These are phyloP conservation scores for Brachyrhaphis roseni DNA, from an alignment of 2,797 vertebrate species.

Conservation along the genomic window DNA sequence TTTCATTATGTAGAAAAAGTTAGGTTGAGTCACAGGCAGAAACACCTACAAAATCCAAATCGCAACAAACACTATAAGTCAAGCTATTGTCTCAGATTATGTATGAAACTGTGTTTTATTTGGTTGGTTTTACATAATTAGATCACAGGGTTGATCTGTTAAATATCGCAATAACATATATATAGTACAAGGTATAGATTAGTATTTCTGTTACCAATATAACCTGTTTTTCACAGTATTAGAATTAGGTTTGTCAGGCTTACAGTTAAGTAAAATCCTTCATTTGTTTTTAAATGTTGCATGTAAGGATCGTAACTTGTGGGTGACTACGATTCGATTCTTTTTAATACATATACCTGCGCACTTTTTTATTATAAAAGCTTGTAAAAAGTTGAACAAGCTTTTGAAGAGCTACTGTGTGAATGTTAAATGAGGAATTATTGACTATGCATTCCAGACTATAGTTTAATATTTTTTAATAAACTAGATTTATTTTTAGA, in stretches of 20 bases:
- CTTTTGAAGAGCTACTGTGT: not conserved
- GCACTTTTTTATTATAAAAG: not conserved
- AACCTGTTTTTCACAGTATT: not conserved
- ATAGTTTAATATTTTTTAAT: not conserved
- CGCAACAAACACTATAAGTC: not conserved
- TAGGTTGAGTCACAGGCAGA: not conserved
- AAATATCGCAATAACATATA: not conserved
- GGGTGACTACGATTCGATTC: not conserved
- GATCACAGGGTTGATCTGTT: not conserved
- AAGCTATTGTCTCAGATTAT: not conserved
- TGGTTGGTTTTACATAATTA: not conserved
- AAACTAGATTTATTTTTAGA: not conserved
- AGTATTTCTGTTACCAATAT: not conserved
- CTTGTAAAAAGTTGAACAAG: not conserved
- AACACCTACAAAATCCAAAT: not conserved
- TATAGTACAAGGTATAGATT: not conserved
- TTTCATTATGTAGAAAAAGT: not conserved
- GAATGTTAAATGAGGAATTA: not conserved
- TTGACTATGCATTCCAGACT: not conserved
- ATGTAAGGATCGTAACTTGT: not conserved
- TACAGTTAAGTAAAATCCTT: not conserved
- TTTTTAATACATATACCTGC: not conserved
- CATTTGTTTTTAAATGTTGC: not conserved
- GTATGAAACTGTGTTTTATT: not conserved
- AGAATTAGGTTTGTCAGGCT: not conserved